Conservation (phyloP, 2,888 invertebrate species). For the Cephonodes hylas region DNA sequence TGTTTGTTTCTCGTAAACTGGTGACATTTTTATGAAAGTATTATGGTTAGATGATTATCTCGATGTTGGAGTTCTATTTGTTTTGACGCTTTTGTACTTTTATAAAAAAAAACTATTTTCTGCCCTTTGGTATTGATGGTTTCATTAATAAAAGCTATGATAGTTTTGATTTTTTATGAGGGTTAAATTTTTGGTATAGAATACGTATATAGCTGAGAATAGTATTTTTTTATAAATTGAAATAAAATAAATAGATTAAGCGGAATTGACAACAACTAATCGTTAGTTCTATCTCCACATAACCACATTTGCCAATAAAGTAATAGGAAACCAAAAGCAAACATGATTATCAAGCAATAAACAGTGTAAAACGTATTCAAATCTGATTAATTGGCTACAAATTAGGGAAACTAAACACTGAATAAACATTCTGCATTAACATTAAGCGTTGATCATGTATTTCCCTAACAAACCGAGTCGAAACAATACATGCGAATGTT, state of each 20-base stretch:
- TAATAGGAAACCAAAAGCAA: neutral
- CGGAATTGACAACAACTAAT: too few species aligned
- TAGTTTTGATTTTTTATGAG: too few species aligned
- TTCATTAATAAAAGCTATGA: too few species aligned
- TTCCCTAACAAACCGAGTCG: neutral
- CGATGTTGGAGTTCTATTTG: neutral
- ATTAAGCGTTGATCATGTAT: neutral
- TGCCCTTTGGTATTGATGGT: too few species aligned
- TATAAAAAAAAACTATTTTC: too few species aligned
- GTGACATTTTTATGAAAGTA: neutral
- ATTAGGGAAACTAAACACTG: neutral
- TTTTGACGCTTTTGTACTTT: neutral
- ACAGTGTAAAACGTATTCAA: neutral
- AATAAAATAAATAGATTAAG: too few species aligned
- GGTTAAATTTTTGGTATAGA: neutral
- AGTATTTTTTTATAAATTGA: too few species aligned
- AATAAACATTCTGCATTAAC: slow-evolving; percentile 3
- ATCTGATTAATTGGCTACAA: slow-evolving; percentile 9
- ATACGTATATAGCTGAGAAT: too few species aligned
- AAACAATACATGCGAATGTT: slow-evolving; percentile 3
- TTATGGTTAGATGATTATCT: neutral
- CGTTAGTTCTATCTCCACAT: too few species aligned
- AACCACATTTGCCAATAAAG: neutral
- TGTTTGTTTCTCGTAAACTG: neutral
- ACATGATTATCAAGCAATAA: neutral